These are phyloP conservation scores for Lacanobia oleracea DNA, from an alignment of 2,888 invertebrate genomes.

Conservation along the genomic window DNA sequence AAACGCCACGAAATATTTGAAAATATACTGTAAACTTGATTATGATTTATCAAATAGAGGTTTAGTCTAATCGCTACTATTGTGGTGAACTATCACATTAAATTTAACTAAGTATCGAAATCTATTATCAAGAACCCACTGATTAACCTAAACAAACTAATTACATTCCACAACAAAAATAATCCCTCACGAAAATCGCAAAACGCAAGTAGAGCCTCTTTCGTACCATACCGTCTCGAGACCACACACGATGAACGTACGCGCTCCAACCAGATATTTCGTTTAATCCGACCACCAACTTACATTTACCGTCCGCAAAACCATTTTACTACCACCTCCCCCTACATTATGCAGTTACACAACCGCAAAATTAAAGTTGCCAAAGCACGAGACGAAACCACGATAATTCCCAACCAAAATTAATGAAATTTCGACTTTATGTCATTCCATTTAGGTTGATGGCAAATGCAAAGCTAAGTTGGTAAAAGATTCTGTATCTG, in stretches of 20 bases:
- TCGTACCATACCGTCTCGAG: constrained; percentile 54
- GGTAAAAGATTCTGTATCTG: constrained; percentile 53
- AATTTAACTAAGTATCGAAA: background rate
- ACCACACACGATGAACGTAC: constrained; percentile 75
- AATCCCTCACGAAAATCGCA: constrained; percentile 13
- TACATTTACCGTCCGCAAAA: constrained; percentile 44
- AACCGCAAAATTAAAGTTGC: constrained; percentile 58
- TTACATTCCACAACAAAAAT: constrained; percentile 3
- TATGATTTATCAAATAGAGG: too few species aligned
- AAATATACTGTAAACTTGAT: too few species aligned
- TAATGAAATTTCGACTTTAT: constrained; percentile 45
- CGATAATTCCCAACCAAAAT: constrained; percentile 19
- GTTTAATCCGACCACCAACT: constrained; percentile 69
- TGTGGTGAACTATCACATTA: too few species aligned
- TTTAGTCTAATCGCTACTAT: too few species aligned
- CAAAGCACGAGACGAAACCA: constrained; percentile 44
- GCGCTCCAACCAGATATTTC: constrained; percentile 70
- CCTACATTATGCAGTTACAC: constrained; percentile 43
- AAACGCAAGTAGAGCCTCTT: constrained; percentile 64
- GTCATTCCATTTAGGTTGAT: background rate
- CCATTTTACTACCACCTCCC: background rate
- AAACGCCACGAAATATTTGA: too few species aligned
- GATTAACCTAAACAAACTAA: constrained; percentile 14
- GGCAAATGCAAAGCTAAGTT: constrained; percentile 13
- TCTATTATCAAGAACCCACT: background rate